Percentiles rank a stretch among this genome's conserved stretches.
Evolutionary conservation across 2,113 vertebrate species (phyloP).

Genomic region (Prunella himalayana): DNA sequence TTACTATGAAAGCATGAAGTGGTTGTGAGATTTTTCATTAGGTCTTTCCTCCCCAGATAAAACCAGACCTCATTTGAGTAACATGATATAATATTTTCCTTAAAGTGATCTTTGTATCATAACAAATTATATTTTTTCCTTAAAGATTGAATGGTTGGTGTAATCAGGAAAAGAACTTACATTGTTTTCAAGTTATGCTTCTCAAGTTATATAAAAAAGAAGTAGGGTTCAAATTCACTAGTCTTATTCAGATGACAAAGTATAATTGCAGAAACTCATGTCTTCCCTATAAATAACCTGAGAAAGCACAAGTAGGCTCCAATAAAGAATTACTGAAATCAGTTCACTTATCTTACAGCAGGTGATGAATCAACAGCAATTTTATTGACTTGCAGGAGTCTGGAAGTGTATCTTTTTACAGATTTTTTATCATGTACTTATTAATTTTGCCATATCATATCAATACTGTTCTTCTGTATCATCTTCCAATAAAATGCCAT

Average conservation of each 20-base stretch:
- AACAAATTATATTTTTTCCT: neutral
- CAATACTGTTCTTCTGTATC: neutral
- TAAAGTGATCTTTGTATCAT: neutral
- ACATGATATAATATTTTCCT: neutral
- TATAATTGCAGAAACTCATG: neutral
- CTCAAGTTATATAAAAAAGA: neutral
- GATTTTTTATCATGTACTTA: neutral
- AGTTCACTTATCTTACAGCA: neutral
- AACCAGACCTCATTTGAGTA: neutral
- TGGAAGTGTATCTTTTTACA: neutral
- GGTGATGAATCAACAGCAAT: neutral
- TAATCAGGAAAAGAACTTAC: neutral
- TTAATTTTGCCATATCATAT: neutral
- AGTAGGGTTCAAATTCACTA: neutral
- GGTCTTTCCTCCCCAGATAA: neutral
- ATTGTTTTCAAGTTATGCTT: neutral
- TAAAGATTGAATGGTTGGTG: neutral
- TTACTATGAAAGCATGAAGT: neutral
- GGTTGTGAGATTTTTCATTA: neutral
- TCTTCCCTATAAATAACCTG: neutral
- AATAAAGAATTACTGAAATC: neutral
- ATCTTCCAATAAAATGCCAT: neutral
- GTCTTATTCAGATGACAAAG: neutral
- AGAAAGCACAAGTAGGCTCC: neutral
- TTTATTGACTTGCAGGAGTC: neutral